phyloP scores from a whole-genome alignment of 37 sponge, comb jelly and placozoan genomes.

The Lycopodina hypogea region DNA sequence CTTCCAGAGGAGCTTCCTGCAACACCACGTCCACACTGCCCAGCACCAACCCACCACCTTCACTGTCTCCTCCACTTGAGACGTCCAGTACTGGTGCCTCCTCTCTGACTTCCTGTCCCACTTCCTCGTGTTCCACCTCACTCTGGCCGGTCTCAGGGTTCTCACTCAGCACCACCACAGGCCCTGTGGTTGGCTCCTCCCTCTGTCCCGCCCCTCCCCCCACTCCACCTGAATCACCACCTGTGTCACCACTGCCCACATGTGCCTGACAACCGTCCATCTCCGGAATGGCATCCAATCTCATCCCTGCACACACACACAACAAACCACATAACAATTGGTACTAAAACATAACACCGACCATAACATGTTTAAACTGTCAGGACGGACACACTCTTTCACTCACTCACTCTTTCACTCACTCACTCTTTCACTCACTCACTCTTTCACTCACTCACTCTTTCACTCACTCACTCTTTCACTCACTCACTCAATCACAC shows the following conservation, averaged over 20 bases:
- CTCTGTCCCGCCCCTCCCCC: background rate
- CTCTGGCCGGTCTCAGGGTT: constrained; percentile 21
- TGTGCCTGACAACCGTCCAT: background rate
- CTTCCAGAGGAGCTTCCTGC: constrained; percentile 1
- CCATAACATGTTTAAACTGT: too few species aligned
- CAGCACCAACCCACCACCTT: background rate
- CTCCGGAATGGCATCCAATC: constrained; percentile 25
- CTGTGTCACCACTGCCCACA: background rate
- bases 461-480: too few species aligned
- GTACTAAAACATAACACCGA: too few species aligned
- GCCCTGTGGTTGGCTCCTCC: background rate
- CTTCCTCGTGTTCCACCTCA: background rate
- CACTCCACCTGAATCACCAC: background rate
- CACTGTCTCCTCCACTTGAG: constrained; percentile 18
- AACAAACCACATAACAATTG: too few species aligned
- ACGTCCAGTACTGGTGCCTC: background rate
- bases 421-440: too few species aligned
- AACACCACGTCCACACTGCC: background rate
- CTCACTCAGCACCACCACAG: background rate
- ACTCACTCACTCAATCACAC: too few species aligned
- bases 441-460: too few species aligned
- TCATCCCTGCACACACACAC: too few species aligned
- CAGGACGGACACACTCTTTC: too few species aligned
- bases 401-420: too few species aligned
- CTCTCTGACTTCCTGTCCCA: background rate